phyloP scores from a whole-genome alignment of 2,888 invertebrate genomes.

The Agrotis exclamationis region DNA sequence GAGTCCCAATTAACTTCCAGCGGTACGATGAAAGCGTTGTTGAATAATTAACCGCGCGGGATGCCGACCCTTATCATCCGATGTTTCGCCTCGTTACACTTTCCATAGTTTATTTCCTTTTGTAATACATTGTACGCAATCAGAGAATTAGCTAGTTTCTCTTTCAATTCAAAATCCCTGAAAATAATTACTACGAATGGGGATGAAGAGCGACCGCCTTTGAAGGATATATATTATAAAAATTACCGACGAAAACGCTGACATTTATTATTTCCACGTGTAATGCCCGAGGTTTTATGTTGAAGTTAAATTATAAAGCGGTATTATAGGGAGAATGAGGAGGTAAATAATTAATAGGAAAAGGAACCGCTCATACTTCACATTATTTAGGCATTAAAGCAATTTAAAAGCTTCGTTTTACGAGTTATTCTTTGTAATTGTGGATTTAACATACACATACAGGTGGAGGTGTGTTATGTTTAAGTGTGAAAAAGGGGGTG shows the following conservation, averaged over 20 bases:
- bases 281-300: slow-evolving; percentile 23
- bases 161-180: slow-evolving; percentile 43
- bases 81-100: slow-evolving; percentile 80
- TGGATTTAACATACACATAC: too few species aligned
- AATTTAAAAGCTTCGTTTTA: not conserved
- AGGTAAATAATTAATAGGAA: not conserved
- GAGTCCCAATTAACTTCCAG: slow-evolving; percentile 83
- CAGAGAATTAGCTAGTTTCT: slow-evolving; percentile 38
- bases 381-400: not conserved
- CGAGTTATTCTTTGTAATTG: not conserved
- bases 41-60: slow-evolving; percentile 83
- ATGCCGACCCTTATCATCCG: slow-evolving; percentile 81
- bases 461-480: too few species aligned
- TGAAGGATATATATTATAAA: slow-evolving; percentile 24
- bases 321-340: not conserved
- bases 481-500: too few species aligned
- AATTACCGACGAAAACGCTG: slow-evolving; percentile 22
- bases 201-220: slow-evolving; percentile 12
- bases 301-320: slow-evolving; percentile 28
- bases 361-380: not conserved
- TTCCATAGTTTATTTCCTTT: slow-evolving; percentile 78
- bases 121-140: slow-evolving; percentile 61
- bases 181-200: slow-evolving; percentile 41
- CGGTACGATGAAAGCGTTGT: slow-evolving; percentile 78
- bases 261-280: slow-evolving; percentile 55